Base-by-base conservation (phyloP, 2,113 vertebrate species). In the Coptodon bakossiorum region DNA sequence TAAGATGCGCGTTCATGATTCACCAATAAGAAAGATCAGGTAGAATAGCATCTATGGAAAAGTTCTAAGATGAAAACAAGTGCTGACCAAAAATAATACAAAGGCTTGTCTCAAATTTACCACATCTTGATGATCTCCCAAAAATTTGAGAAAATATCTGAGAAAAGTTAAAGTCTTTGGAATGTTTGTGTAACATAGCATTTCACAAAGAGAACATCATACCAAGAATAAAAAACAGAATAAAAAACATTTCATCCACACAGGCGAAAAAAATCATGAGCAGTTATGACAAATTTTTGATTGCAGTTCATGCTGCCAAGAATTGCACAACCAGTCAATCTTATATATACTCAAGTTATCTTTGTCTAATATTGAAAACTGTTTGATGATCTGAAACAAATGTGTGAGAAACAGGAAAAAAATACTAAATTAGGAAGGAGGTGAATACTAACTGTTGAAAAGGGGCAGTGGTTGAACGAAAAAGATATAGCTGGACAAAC, bases 191-290 rank as follows among this genome's bases (percentile, higher is more conserved):
- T 59, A 59, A 6, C 3, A 31, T 0, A 31, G 27, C 27, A 3
- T 61, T 61, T 10, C 57, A 61, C 27, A 1, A 1, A 61, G 57
- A 31, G 57, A 61, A 61, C 57, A 61, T 61, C 57, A 61, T 10
- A 10, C 5, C 14, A 61, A 61, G 14, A 31, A 59, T 31, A 59
- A 59, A 59, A 29, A 59, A 31, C 3, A 59, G 57, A 61, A 31
- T 4, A 17, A 57, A 57, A 57, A 59, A 9, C 13, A 31, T 31
- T 59, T 59, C 7, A 61, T 31, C 1, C 1, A 1, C 57, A 61
- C 14, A 61, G 57, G 1, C 0, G 0, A 6, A 61, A 61, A 0
- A 61, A 17, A 61, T 17, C 57, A 61, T 1, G 14, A 59, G 56
- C 56, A 29, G 7, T 0, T 59, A 5, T 59, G 24, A 59, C 57